A percentile compares a stretch with the other conserved stretches of the same genome.
These are phyloP conservation scores for Lithobates pipiens DNA, from an alignment of 2,797 vertebrate genomes.

Conservation along the genomic window DNA sequence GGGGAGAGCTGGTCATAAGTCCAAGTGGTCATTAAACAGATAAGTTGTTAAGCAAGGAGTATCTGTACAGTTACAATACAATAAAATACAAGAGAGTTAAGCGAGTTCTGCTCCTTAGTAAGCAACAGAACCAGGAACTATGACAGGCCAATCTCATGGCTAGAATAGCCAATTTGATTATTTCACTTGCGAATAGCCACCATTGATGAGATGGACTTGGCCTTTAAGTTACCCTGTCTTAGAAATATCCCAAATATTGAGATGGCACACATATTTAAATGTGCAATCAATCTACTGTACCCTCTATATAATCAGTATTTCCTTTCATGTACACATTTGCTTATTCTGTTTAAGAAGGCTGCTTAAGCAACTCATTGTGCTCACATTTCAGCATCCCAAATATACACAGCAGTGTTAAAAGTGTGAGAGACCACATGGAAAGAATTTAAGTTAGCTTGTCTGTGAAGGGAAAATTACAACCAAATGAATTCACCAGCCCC, in stretches of 20 bases:
- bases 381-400: not conserved
- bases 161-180: not conserved
- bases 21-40: too few relatives aligned
- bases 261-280: not conserved
- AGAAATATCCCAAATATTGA: not conserved
- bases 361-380: not conserved
- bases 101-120: too few relatives aligned
- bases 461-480: slow-evolving; percentile 12
- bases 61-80: too few relatives aligned
- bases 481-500: slow-evolving; percentile 3
- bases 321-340: slow-evolving; percentile 10
- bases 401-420: slow-evolving; percentile 5
- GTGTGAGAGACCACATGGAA: slow-evolving; percentile 9
- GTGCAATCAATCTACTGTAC: not conserved
- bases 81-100: too few relatives aligned
- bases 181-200: not conserved
- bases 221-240: too few relatives aligned
- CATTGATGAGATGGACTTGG: not conserved
- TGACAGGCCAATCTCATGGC: not conserved
- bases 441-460: slow-evolving; percentile 4
- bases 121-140: not conserved
- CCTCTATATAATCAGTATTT: not conserved
- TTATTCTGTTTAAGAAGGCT: not conserved
- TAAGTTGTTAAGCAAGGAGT: too few relatives aligned
- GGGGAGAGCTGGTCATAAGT: too few relatives aligned